Base-by-base conservation (phyloP, 1,140 invertebrate genomes). In the Calephelis nemesis region DNA sequence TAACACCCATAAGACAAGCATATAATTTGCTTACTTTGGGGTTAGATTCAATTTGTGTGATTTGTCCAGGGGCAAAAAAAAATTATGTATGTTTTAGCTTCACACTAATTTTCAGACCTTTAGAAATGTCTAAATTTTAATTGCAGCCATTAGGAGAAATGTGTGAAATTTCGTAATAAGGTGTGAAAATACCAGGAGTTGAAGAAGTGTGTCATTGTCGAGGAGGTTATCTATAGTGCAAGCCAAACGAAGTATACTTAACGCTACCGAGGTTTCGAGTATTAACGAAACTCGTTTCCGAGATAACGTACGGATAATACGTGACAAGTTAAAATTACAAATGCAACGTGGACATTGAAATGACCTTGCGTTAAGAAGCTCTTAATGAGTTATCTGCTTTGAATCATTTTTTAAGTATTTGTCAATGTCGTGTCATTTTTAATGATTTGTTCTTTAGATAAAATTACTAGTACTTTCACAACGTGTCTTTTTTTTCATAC, bases 151-250 rank as follows among this genome's bases (percentile, higher is more conserved):
- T 58, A 58, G 11, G 54, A 58, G 54, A 58, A 58, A 58, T 58
- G 54, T 58, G 54, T 60, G 58, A 60, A n/a, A 60, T 60, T 60
- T 60, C 58, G 30, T 39, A 60, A 60, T 39, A 60, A 60, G 58
- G 58, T 60, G 58, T 39, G 2, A 39, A 60, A 60, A 60, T 30
- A 40, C 30, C 58, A 60, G 58, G 39, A 60, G 58, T 39, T 60
- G 30, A 40, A 12, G 39, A 40, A 60, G 58, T 60, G 39, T 60
- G 58, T 40, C 58, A 60, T 60, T 60, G 39, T 39, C 4, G 5
- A 58, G 58, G 39, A n/a, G 5, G 12, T 11, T 60, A 12, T 60
- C 58, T 40, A 40, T 12, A 60, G 30, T 30, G 30, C 39, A 60
- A 60, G n/a, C 39, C 30, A 54, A 12, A n/a, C 19, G 42, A 45